A percentile compares a stretch with the other conserved stretches of the same genome.
Evolutionary conservation across 2,888 invertebrate species (phyloP).

Genomic region (Eueremaeus valkanovi): DNA sequence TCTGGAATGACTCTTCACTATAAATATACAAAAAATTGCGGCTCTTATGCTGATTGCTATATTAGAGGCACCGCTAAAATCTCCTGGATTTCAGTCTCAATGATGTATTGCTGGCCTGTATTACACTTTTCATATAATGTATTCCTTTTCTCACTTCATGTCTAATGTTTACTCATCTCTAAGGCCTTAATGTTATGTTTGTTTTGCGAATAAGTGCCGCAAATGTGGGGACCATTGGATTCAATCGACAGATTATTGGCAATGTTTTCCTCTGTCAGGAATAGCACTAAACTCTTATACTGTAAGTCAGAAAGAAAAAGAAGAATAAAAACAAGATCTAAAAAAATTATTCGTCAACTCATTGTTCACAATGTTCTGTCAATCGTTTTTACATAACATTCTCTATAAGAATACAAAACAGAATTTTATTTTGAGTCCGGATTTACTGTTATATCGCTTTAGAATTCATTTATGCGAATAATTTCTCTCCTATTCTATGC

Average conservation of each 20-base stretch:
- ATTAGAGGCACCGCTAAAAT: not conserved
- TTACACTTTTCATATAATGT: not conserved
- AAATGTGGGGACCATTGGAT: not conserved
- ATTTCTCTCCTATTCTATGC: not conserved
- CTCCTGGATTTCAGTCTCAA: not conserved
- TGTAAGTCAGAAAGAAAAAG: not conserved
- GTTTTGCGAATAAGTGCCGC: not conserved
- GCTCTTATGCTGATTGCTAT: not conserved
- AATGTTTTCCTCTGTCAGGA: not conserved
- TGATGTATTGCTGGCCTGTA: not conserved
- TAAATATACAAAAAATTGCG: not conserved
- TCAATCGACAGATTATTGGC: constrained; percentile 10
- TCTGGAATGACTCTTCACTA: too few relatives aligned
- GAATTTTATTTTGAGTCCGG: not conserved
- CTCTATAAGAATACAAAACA: not conserved
- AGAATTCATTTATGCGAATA: constrained; percentile 9
- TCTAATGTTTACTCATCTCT: not conserved
- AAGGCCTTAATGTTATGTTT: not conserved
- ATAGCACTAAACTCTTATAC: not conserved
- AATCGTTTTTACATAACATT: not conserved
- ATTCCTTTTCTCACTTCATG: too few relatives aligned
- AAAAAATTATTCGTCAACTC: not conserved
- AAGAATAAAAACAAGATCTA: not conserved
- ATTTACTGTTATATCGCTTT: not conserved
- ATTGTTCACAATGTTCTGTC: not conserved